Percentiles rank a stretch among this genome's conserved stretches.
Conservation (phyloP, 2,888 invertebrate species). For the Diarsia rubi region DNA sequence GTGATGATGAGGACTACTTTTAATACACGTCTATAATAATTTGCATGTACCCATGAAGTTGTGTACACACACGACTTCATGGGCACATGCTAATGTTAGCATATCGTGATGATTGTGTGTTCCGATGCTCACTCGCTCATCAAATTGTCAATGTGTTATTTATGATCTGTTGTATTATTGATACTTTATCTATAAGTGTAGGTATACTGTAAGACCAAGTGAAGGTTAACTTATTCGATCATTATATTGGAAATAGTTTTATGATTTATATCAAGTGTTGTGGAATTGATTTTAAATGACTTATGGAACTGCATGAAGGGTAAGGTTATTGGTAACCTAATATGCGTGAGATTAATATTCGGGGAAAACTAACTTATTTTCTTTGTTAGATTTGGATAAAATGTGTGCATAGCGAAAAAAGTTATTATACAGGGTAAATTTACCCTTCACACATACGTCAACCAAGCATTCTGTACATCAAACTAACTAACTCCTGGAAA, state of each 20-base stretch:
- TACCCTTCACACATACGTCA: too few relatives aligned
- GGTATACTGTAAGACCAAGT: conserved; percentile 18
- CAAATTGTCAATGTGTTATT: conserved; percentile 51
- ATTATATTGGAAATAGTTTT: conserved; percentile 2
- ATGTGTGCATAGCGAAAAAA: not conserved
- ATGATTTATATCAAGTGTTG: conserved; percentile 5
- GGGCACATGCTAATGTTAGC: conserved; percentile 36
- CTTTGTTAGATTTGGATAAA: not conserved
- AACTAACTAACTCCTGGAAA: too few relatives aligned
- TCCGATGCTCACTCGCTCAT: conserved; percentile 48
- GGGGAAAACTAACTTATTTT: not conserved
- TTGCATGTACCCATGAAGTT: conserved; percentile 10
- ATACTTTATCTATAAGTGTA: conserved; percentile 31
- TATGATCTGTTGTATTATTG: conserved; percentile 41
- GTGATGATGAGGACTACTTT: too few relatives aligned
- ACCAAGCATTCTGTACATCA: too few relatives aligned
- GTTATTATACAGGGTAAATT: too few relatives aligned
- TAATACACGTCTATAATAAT: conserved; percentile 11
- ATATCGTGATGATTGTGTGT: conserved; percentile 42
- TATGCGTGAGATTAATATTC: not conserved
- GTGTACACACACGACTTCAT: too few relatives aligned
- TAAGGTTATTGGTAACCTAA: not conserved
- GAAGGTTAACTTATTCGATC: conserved; percentile 32
- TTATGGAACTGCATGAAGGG: not conserved
- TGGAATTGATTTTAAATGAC: conserved; percentile 5